phyloP scores from a whole-genome alignment of 2,888 invertebrate genomes.

The Nymphalis urticae region DNA sequence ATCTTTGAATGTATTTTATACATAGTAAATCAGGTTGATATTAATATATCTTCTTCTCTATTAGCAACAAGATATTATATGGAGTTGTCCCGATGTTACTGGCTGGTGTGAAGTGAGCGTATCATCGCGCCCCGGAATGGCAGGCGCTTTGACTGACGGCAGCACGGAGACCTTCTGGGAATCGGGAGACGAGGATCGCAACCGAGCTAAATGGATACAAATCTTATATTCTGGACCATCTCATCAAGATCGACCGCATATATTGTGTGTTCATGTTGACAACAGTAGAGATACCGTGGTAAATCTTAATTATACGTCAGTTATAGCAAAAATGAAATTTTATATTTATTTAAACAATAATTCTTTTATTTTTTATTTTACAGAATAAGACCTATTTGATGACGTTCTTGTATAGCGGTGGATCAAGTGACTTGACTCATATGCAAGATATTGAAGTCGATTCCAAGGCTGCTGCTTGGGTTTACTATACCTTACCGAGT shows the following conservation, averaged over 20 bases:
- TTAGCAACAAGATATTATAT: conserved; percentile 78
- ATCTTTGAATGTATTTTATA: not conserved
- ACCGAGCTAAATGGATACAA: conserved; percentile 93
- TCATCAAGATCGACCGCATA: conserved; percentile 82
- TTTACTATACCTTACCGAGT: conserved; percentile 91
- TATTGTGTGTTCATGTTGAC: conserved; percentile 95
- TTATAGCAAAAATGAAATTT: not conserved
- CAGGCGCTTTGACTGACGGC: conserved; percentile 94
- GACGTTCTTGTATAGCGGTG: conserved; percentile 91
- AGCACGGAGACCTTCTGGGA: conserved; percentile 99
- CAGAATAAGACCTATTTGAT: conserved; percentile 94
- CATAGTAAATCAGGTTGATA: not conserved
- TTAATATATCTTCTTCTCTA: not conserved
- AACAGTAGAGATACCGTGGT: conserved; percentile 96
- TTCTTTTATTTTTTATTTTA: conserved; percentile 46
- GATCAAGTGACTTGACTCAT: conserved; percentile 89
- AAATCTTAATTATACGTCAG: conserved; percentile 45
- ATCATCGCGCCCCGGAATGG: conserved; percentile 96
- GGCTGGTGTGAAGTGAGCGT: conserved; percentile 89
- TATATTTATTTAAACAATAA: not conserved
- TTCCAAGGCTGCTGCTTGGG: conserved; percentile 92
- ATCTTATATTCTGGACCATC: conserved; percentile 67
- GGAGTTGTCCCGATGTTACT: conserved; percentile 88
- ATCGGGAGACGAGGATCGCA: conserved; percentile 97
- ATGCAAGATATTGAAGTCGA: conserved; percentile 93